Base-by-base conservation (phyloP, 2,113 vertebrate genomes). In the Acrocephalus kingi region DNA sequence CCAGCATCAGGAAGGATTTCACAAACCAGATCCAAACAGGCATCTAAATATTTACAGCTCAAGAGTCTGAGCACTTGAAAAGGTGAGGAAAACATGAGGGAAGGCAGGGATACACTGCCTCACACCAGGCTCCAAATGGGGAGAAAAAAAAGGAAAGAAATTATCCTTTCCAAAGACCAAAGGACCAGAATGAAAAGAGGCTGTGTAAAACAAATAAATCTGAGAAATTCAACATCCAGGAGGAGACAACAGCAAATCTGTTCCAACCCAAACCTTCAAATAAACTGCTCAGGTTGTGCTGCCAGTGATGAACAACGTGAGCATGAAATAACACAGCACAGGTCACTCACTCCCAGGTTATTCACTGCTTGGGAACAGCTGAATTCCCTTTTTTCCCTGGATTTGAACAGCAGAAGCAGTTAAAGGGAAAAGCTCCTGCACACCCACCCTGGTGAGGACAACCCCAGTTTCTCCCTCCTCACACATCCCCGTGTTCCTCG, bases 401-500 rank as follows among this genome's bases (percentile, higher is more conserved):
- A n/a, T n/a, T n/a, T n/a, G n/a, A n/a, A n/a, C n/a, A n/a, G n/a
- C n/a, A 43, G 82, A 5, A 46, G 52, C 27, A 31, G 46, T 4
- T 22, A 3, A 15, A 27, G 52, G 67, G 31, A 8, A 62, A 49
- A 71, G 7, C 51, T 39, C 45, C 59, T n/a, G 59, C 59, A 51
- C 28, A 41, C 3, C 35, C 75, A 16, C 1, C 23, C 37, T n/a
- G 64, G 11, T 11, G 46, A 25, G 9, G 41, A 25, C 58, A 39
- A 10, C 2, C 35, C 7, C 74, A 49, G 74, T 61, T 48, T 10
- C 35, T 63, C 35, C 28, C 54, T 23, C 51, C 54, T 23, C 51
- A 1, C 0, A 28, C 1, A 8, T 1, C 28, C n/a, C 5, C 2
- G 7, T 1, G 33, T 1, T 55, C 49, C 86, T 37, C 41, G 28